These are phyloP conservation scores for Lamellibrachia columna DNA, from an alignment of 2,888 invertebrate genomes.

Conservation along the genomic window DNA sequence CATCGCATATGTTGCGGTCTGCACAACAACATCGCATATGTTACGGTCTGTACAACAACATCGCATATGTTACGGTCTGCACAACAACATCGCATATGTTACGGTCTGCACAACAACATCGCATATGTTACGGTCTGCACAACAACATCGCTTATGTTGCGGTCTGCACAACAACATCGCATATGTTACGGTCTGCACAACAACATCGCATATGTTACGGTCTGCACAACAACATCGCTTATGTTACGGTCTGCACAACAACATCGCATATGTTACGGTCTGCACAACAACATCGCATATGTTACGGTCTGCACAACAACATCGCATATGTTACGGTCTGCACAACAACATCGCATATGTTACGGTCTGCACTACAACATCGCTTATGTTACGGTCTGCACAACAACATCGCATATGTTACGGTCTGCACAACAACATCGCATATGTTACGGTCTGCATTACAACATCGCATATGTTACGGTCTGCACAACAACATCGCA, in stretches of 20 bases:
- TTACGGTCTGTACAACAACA: slow-evolving; percentile 47
- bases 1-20: background rate
- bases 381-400: too few relatives aligned
- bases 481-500: too few relatives aligned
- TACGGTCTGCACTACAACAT: background rate
- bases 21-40: too few relatives aligned
- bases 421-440: background rate
- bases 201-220: background rate
- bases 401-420: slow-evolving; percentile 18
- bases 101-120: background rate
- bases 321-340: background rate
- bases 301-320: background rate
- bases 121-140: background rate
- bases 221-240: background rate
- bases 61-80: background rate
- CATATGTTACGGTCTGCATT: background rate
- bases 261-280: too few relatives aligned
- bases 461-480: background rate
- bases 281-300: slow-evolving; percentile 37
- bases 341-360: background rate
- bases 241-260: background rate
- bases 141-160: too few relatives aligned
- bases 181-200: background rate
- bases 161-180: slow-evolving; percentile 44
- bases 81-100: background rate